Percentiles rank a stretch among this genome's conserved stretches.
Conservation (phyloP, 2,113 vertebrate genomes). For the Haplochromis burtoni region DNA sequence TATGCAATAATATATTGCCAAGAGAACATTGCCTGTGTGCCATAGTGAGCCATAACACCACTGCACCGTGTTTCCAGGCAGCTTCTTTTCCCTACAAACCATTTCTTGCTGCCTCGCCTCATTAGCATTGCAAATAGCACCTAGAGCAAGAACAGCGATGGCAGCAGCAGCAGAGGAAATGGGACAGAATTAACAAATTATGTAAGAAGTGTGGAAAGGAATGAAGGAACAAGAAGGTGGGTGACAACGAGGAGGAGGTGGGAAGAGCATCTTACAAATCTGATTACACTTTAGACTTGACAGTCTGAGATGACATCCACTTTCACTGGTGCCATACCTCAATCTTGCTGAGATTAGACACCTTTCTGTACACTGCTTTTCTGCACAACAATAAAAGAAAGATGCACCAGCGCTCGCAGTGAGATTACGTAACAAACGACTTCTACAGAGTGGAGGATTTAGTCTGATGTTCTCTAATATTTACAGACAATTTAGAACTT, state of each 20-base stretch:
- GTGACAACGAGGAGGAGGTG: conserved; percentile 31
- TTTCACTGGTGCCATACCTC: not conserved
- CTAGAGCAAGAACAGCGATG: conserved; percentile 45
- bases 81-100: conserved; percentile 36
- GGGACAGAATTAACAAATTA: conserved; percentile 61
- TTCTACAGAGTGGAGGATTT: not conserved
- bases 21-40: conserved; percentile 1
- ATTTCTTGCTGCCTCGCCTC: conserved; percentile 49
- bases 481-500: not conserved
- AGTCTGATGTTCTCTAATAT: not conserved
- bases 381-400: not conserved
- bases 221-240: conserved; percentile 24
- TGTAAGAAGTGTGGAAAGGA: conserved; percentile 43
- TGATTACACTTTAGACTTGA: conserved; percentile 30
- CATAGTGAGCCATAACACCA: conserved; percentile 27
- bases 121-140: conserved; percentile 69
- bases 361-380: not conserved
- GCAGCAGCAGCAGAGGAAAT: conserved; percentile 38
- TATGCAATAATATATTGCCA: not conserved
- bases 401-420: not conserved
- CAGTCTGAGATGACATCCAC: conserved; percentile 17
- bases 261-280: conserved; percentile 31
- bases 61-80: conserved; percentile 52
- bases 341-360: not conserved
- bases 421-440: not conserved